Evolutionary conservation across 2,113 vertebrate genomes (phyloP), one percentile per base, ranked within the genome.

Genomic region (Columba livia): DNA sequence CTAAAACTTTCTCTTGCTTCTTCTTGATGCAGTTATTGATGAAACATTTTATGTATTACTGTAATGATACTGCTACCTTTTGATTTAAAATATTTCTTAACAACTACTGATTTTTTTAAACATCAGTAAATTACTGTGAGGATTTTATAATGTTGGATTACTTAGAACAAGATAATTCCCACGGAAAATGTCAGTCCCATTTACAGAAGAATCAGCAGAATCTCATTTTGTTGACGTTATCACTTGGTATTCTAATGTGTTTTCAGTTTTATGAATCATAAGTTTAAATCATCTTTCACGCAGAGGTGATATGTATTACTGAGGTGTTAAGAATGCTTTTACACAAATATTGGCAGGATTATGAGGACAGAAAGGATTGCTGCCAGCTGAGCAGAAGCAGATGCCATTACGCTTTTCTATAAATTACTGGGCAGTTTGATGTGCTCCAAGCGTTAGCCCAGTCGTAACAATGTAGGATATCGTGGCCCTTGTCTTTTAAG

Each of bases 251-350:
- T 85, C 54, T 90, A 69, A 61, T 82, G 51, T 66, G 79, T 79
- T 91, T 94, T 91, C 67, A 85, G 36, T 77, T 88, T 85, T 73
- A 77, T 80, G 74, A 83, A 50, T 93, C 62, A 26, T 69, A 88
- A 61, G 32, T 50, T 90, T 88, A 90, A 50, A 79, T 93, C 15
- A 9, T 80, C 62, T 89, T 95, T 96, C 79, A 61, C 3, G 1
- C 31, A 54, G 50, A 81, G 75, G 58, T 85, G 58, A 50, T 56
- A 51, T 8, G 67, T 92, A 71, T 92, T 84, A 71, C 53, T 70
- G 42, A 42, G 42, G 31, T 81, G 32, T 67, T 67, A 73, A 74
- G 57, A 85, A 93, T 66, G 71, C 58, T 93, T 95, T 94, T 75
- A 51, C 53, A 72, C 42, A 85, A 72, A 67, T 91, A 72, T n/a